Conservation (phyloP, 2,797 vertebrate species). For the Acanthiza pusilla region DNA sequence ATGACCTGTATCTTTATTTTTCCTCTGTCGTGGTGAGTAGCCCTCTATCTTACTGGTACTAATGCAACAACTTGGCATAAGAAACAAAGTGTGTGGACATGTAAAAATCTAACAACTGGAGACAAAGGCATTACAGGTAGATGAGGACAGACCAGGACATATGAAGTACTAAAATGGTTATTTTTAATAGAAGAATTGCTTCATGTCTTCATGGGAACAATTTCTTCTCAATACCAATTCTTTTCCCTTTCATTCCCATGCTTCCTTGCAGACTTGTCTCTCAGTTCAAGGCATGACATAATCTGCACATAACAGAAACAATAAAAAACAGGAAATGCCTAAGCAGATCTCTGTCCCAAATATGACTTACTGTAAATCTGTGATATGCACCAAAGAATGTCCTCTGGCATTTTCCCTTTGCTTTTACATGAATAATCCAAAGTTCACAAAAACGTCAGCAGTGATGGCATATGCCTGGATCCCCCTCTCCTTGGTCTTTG, state of each 20-base stretch:
- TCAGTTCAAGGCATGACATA: background rate
- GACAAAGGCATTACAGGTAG: background rate
- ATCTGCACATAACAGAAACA: background rate
- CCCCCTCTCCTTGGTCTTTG: background rate
- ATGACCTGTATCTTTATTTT: background rate
- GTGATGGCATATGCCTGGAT: background rate
- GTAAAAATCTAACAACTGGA: background rate
- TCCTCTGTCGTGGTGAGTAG: background rate
- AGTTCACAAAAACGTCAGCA: background rate
- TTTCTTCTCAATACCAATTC: background rate
- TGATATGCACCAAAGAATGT: background rate
- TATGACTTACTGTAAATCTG: background rate
- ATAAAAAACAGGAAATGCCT: slow-evolving; percentile 42
- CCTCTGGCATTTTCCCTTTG: background rate
- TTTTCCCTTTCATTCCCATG: background rate
- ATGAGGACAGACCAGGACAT: background rate
- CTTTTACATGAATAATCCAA: background rate
- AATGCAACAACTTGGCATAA: too few species aligned
- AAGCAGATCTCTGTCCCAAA: background rate
- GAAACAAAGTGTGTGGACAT: background rate
- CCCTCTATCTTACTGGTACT: background rate
- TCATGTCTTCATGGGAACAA: background rate
- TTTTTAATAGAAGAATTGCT: background rate
- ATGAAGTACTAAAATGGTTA: background rate
- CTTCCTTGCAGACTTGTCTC: background rate